These are phyloP conservation scores for Leuctra nigra DNA, from an alignment of 2,888 invertebrate species.

Conservation along the genomic window DNA sequence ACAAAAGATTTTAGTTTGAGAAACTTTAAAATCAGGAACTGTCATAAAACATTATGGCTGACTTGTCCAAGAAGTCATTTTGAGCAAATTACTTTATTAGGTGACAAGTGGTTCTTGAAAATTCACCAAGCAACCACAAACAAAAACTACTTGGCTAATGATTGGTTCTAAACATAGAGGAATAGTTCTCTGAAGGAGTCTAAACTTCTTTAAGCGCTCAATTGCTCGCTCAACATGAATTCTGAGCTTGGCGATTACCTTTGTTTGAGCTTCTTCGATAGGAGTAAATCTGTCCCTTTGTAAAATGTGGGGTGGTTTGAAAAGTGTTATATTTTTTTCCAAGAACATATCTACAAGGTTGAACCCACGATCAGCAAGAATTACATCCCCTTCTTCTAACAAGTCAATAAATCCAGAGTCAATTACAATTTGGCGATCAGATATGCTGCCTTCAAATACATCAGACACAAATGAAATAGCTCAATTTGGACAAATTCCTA, in stretches of 20 bases:
- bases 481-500: not conserved
- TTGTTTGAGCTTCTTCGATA: slow-evolving; percentile 3
- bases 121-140: not conserved
- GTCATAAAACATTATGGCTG: too few relatives aligned
- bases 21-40: too few relatives aligned
- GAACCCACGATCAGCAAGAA: slow-evolving; percentile 7
- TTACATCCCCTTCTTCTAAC: not conserved
- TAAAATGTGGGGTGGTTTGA: not conserved
- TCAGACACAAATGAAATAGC: not conserved
- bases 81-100: too few relatives aligned
- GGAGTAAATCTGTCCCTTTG: not conserved
- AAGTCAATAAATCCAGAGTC: not conserved
- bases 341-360: not conserved
- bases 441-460: slow-evolving; percentile 2
- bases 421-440: slow-evolving; percentile 3
- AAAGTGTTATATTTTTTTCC: not conserved
- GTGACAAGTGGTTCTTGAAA: not conserved
- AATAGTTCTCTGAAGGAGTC: not conserved
- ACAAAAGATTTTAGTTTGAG: too few relatives aligned
- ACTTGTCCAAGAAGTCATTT: too few relatives aligned
- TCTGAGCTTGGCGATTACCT: not conserved
- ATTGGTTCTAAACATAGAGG: not conserved
- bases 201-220: not conserved
- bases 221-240: not conserved
- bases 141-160: not conserved